These are phyloP conservation scores for Notothenia rossii DNA, from an alignment of 2,113 vertebrate species.

Conservation along the genomic window DNA sequence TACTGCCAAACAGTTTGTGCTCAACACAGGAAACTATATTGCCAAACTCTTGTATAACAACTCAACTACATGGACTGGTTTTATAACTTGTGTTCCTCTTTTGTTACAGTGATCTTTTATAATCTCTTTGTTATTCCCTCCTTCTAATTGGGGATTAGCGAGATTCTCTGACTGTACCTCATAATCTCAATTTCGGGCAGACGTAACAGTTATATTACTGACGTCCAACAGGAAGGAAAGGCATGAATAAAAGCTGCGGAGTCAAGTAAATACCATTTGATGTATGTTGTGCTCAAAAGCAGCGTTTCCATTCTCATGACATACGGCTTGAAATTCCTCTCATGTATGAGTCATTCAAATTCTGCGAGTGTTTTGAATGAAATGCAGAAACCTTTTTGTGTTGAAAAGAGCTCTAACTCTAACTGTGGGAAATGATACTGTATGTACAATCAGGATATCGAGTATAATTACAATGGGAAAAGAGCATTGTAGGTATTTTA, in stretches of 20 bases:
- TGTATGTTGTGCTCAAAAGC: conserved; percentile 54
- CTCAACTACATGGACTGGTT: conserved; percentile 46
- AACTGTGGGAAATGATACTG: conserved; percentile 82
- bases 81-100: conserved; percentile 55
- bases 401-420: conserved; percentile 70
- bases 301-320: conserved; percentile 68
- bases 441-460: conserved; percentile 84
- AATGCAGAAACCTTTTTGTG: conserved; percentile 51
- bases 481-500: conserved; percentile 83
- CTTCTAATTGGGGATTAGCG: conserved; percentile 72
- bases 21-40: conserved; percentile 42
- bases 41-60: conserved; percentile 52
- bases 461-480: conserved; percentile 74
- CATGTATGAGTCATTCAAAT: conserved; percentile 57
- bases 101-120: conserved; percentile 68
- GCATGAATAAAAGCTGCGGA: conserved; percentile 40
- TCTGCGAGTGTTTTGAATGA: conserved; percentile 45
- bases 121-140: conserved; percentile 72
- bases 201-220: conserved; percentile 68
- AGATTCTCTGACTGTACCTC: conserved; percentile 71
- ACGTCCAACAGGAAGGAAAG: conserved; percentile 20
- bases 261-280: conserved; percentile 40
- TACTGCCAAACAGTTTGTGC: conserved; percentile 63
- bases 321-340: conserved; percentile 61
- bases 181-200: conserved; percentile 73